phyloP scores from a whole-genome alignment of 2,113 vertebrate species.

The Mormyrus lacerda region DNA sequence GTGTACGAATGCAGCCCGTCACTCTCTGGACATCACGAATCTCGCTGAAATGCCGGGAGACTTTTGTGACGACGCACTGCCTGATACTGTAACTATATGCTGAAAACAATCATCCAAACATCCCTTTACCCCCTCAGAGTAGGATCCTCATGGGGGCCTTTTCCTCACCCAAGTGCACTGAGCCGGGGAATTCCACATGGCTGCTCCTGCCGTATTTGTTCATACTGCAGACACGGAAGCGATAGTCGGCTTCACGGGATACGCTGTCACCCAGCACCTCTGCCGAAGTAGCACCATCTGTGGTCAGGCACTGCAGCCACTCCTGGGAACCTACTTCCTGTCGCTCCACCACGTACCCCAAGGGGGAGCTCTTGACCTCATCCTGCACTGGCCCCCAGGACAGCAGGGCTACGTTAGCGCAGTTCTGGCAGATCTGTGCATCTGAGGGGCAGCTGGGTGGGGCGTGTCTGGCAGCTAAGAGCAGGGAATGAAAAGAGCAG shows the following conservation, averaged over 20 bases:
- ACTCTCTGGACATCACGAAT: neutral
- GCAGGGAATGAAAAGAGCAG: conserved; percentile 12
- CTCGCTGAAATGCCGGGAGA: neutral
- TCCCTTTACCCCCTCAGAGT: neutral
- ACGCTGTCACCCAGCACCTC: conserved; percentile 69
- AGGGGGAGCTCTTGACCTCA: conserved; percentile 56
- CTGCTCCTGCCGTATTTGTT: conserved; percentile 78
- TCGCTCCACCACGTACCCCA: conserved; percentile 74
- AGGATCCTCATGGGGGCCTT: neutral
- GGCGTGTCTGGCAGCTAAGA: conserved; percentile 66
- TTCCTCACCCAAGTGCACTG: conserved; percentile 73
- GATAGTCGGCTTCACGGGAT: conserved; percentile 70
- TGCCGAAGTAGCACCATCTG: conserved; percentile 60
- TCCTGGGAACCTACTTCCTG: conserved; percentile 69
- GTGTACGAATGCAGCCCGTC: neutral
- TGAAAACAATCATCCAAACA: neutral
- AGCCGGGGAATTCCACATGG: conserved; percentile 74
- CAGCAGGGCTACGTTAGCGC: conserved; percentile 68
- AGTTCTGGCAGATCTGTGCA: conserved; percentile 63
- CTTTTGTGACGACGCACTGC: neutral
- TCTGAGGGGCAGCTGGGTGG: conserved; percentile 68
- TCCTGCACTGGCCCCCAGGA: conserved; percentile 67
- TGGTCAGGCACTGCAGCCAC: conserved; percentile 80
- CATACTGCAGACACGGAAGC: conserved; percentile 74
- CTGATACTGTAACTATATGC: neutral